These are phyloP conservation scores for Melanogrammus aeglefinus DNA, from an alignment of 2,797 vertebrate genomes.

Conservation along the genomic window DNA sequence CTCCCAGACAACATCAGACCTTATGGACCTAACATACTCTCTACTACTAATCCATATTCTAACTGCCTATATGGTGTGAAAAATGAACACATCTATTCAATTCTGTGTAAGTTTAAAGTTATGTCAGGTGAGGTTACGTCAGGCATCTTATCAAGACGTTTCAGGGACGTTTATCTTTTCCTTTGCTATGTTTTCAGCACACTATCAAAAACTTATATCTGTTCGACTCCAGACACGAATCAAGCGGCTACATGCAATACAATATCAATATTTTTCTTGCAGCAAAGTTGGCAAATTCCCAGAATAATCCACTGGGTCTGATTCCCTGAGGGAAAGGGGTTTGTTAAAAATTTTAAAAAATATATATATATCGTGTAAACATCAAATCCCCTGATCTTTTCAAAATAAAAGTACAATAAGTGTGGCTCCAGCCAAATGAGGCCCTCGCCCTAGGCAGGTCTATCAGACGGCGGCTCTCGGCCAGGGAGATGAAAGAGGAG, in stretches of 20 bases:
- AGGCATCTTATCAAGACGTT: not conserved
- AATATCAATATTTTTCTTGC: slow-evolving; percentile 46
- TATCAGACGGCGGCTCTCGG: not conserved
- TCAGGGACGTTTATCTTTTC: not conserved
- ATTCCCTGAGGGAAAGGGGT: not conserved
- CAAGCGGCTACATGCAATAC: not conserved
- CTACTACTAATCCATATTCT: too few relatives aligned
- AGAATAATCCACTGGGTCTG: not conserved
- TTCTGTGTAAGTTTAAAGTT: not conserved
- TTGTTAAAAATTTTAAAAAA: not conserved
- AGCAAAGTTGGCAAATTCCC: slow-evolving; percentile 15
- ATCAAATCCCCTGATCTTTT: not conserved
- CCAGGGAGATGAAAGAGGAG: slow-evolving; percentile 42
- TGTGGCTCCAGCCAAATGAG: not conserved
- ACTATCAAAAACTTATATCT: not conserved
- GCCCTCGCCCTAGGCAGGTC: not conserved
- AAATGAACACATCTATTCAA: not conserved
- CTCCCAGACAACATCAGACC: too few relatives aligned
- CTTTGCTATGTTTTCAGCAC: not conserved
- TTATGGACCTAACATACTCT: too few relatives aligned
- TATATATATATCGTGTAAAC: not conserved
- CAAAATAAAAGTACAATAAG: slow-evolving; percentile 2
- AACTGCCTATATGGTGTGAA: not conserved
- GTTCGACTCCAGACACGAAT: not conserved
- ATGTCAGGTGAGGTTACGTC: not conserved